Evolutionary conservation across 2,113 vertebrate genomes (phyloP), one percentile per base, ranked within the genome.

Genomic region (Pachypanchax playfairii): DNA sequence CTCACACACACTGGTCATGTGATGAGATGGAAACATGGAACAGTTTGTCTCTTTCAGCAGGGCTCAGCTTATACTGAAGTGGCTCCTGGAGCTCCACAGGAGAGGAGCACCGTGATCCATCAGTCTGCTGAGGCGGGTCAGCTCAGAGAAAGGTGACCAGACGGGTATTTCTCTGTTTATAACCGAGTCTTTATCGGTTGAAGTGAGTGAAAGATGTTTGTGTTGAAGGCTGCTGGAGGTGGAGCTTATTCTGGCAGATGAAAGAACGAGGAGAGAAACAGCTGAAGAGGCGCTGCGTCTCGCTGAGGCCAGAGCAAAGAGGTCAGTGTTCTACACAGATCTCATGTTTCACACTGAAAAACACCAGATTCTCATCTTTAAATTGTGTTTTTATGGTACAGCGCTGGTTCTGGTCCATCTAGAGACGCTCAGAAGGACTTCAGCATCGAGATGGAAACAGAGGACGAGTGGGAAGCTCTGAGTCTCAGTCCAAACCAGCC

Each of bases 381-480:
- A 26, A 26, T 22, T 15, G 8, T 0, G 8, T 29, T 39, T 49
- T 0, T 70, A 53, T 72, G 10, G 33, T 3, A 25, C 58, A 81
- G 80, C 3, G 26, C 49, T 7, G 85, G 79, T 51, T 78, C 59
- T n/a, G 77, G 78, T 47, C 66, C 75, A 43, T 91, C 87, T 74
- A 86, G 90, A 55, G 77, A 89, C 46, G 14, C 36, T 51, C 84
- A 81, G 44, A 86, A 87, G 6, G 92, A 93, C 28, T 93, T 90
- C 77, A 88, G 84, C 9, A 87, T 96, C 59, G 93, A 94, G 49
- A 84, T 96, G 91, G 94, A 95, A 14, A 51, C 87, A 0, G 95
- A 95, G 2, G 95, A 95, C 4, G 93, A 95, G 61, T 93, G 92
- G 74, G 93, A 94, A 26, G 92, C 93, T 17, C 85, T 95, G n/a